Conservation (phyloP, 2,888 invertebrate genomes). For the Metellina segmentata region DNA sequence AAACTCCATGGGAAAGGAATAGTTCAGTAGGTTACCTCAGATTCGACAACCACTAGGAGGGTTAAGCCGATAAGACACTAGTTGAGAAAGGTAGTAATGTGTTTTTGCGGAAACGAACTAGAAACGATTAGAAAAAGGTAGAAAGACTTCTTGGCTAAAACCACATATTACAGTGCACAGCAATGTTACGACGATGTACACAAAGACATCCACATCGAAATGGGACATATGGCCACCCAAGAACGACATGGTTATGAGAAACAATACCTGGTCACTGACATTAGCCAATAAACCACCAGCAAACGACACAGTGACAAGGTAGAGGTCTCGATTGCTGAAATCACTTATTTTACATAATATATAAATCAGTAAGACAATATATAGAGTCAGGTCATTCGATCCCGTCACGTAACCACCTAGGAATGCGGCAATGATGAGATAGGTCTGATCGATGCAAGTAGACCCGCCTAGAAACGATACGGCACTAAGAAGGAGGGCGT, state of each 20-base stretch:
- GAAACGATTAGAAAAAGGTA: no score
- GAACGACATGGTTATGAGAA: background rate
- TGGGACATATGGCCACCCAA: background rate
- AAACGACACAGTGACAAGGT: background rate
- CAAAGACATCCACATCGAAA: background rate
- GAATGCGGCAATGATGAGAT: background rate
- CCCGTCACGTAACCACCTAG: background rate
- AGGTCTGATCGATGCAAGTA: background rate
- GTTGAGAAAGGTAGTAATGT: no score
- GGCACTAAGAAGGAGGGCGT: background rate
- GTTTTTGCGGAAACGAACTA: no score
- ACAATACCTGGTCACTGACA: background rate
- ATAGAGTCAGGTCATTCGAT: background rate
- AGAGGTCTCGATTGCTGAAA: background rate
- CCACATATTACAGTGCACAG: background rate
- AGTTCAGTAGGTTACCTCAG: no score
- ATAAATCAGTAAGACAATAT: background rate
- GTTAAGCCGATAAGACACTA: no score
- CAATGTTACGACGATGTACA: background rate
- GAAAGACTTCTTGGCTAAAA: background rate
- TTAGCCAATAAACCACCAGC: background rate
- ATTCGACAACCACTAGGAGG: no score
- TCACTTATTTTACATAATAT: background rate
- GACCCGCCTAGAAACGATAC: background rate
- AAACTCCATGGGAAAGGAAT: no score